Percentiles rank a stretch among this genome's conserved stretches.
Evolutionary conservation across 1,140 invertebrate species (phyloP).

Genomic region (Drosophila obscura): DNA sequence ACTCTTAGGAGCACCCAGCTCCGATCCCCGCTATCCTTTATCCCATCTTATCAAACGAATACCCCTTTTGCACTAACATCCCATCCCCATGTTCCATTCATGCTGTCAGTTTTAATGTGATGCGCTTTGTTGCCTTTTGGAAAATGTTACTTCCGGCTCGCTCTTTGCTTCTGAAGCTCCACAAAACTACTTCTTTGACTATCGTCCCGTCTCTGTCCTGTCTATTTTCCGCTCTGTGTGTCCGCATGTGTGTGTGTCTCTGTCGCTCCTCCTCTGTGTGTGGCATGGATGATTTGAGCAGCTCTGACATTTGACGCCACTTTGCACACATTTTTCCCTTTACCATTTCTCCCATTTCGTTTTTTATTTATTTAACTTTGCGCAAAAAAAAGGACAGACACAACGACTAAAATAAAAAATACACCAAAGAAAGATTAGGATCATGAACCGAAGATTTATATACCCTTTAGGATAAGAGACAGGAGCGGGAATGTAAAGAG

Average conservation of each 20-base stretch:
- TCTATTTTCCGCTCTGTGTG: neutral
- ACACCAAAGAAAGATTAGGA: too few species aligned
- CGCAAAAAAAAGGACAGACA: constrained; percentile 22
- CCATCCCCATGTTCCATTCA: constrained; percentile 4
- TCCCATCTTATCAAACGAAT: constrained; percentile 26
- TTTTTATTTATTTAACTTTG: constrained; percentile 43
- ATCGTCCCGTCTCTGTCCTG: neutral
- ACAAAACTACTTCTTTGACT: constrained; percentile 41
- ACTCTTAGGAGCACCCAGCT: constrained; percentile 12
- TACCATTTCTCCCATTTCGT: constrained; percentile 8
- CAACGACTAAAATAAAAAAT: too few species aligned
- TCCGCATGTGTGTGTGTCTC: constrained; percentile 3
- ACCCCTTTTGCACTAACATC: constrained; percentile 9
- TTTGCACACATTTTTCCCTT: constrained; percentile 48
- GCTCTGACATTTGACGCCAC: constrained; percentile 79
- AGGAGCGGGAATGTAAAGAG: constrained; percentile 5
- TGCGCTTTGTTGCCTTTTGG: constrained; percentile 74
- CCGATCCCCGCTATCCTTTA: too few species aligned
- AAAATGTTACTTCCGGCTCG: constrained; percentile 59
- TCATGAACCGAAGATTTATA: too few species aligned
- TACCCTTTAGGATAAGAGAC: constrained; percentile 12
- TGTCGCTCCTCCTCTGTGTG: constrained; percentile 24
- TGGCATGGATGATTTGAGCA: constrained; percentile 70
- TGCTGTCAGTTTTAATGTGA: constrained; percentile 67
- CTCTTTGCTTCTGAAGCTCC: constrained; percentile 3